These are phyloP conservation scores for Brachionus sp. DNA, from an alignment of 1,140 invertebrate species.

Conservation along the genomic window DNA sequence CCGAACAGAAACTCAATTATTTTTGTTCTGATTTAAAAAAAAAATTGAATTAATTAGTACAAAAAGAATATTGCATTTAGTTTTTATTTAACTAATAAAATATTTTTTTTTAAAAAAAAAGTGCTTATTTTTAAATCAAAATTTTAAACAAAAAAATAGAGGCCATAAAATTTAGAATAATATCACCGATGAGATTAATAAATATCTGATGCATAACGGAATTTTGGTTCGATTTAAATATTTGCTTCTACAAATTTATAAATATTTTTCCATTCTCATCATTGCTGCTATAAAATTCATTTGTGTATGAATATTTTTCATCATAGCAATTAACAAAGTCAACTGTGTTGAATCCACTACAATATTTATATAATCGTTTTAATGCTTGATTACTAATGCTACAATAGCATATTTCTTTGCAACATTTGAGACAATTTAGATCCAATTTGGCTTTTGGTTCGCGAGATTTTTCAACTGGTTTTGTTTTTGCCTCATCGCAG, in stretches of 20 bases:
- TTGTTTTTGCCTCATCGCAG: neutral
- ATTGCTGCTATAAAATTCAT: neutral
- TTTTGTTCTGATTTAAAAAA: no score
- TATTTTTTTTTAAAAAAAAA: no score
- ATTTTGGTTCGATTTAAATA: neutral
- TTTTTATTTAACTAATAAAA: no score
- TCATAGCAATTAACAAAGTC: neutral
- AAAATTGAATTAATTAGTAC: no score
- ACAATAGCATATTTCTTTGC: neutral
- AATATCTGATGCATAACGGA: neutral
- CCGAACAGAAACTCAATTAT: no score
- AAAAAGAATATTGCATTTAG: no score
- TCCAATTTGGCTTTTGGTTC: neutral
- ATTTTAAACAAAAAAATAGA: neutral
- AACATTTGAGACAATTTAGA: neutral
- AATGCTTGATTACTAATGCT: conserved; percentile 6
- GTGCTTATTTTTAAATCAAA: neutral
- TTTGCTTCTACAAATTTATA: neutral
- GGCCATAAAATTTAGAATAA: neutral
- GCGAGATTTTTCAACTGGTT: neutral
- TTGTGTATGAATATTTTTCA: neutral
- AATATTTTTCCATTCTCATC: conserved; percentile 28
- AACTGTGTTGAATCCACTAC: neutral
- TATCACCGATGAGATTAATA: neutral
- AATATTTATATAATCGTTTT: conserved; percentile 22